Base-by-base conservation (phyloP, 2,888 invertebrate species). In the Hypolimnas misippus region DNA sequence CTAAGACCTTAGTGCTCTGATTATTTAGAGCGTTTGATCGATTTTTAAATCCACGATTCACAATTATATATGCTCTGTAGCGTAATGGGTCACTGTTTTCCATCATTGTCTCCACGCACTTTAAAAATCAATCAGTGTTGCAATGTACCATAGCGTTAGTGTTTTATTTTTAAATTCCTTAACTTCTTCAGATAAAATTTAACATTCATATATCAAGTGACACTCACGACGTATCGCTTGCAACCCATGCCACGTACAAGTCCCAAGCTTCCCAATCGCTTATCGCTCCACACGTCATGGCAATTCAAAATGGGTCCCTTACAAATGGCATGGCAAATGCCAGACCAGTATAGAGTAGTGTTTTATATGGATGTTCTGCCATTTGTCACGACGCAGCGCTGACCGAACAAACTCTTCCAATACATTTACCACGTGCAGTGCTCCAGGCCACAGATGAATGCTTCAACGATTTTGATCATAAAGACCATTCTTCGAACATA, bases 381-480 rank as follows among this genome's bases (percentile, higher is more conserved):
- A 12, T 46, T 46, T 46, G 44, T 46, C 44, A 46, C 44, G 21
- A 46, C 17, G 42, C 16, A 2, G 40, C 44, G 21, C 44, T 46
- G 21, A 46, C 44, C 21, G 6, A 46, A n/a, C 44, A n/a, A 46
- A 46, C 44, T 40, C 44, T 46, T 21, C 44, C 44, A 21, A 46
- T 46, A 46, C 44, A 46, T 46, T 21, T 19, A 17, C 19, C 19
- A 6, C 21, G 5, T 12, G 21, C 44, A 19, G 19, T 17, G 21
- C 21, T 12, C 21, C 16, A 12, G 12, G 17, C 19, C 21, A 12
- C 10, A 46, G 21, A 46, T 46, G 12, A 19, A 44, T 19, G 12
- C 19, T 44, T 17, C 10, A 6, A 16, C 42, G 10, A 17, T 16
- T 12, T 44, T 12, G 19, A 19, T 44, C 19, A 3, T 12, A 44